Conservation (phyloP, 2,113 vertebrate species). For the Vidua chalybeata region DNA sequence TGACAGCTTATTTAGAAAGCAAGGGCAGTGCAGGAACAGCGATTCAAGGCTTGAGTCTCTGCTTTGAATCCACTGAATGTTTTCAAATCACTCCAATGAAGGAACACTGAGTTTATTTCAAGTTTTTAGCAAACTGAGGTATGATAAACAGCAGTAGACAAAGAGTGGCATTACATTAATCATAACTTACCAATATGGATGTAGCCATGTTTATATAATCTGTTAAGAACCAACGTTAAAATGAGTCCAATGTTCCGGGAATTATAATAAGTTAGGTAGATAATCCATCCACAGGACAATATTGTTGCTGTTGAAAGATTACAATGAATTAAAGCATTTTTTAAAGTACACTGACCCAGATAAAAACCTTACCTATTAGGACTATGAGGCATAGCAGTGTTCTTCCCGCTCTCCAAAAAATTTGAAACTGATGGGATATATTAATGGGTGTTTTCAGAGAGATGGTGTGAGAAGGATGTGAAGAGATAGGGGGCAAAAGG, state of each 20-base stretch:
- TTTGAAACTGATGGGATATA: background rate
- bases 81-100: background rate
- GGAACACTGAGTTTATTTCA: background rate
- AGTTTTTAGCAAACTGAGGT: background rate
- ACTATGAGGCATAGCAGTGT: background rate
- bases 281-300: conserved; percentile 99
- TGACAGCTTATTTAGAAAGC: conserved; percentile 1
- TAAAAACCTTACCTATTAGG: conserved; percentile 6
- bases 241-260: conserved; percentile 97
- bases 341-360: background rate
- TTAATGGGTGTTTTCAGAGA: background rate
- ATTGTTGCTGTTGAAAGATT: conserved; percentile 89
- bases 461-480: background rate
- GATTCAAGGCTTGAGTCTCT: background rate
- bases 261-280: conserved; percentile 99
- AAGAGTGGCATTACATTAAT: background rate
- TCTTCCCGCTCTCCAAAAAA: background rate
- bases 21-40: background rate
- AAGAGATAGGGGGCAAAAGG: fast-evolving
- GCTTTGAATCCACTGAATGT: background rate
- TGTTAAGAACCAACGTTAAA: conserved; percentile 94
- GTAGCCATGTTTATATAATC: conserved; percentile 96
- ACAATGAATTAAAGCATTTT: conserved; percentile 23
- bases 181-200: conserved; percentile 92
- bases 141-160: background rate